Base-by-base conservation (phyloP, 2,888 invertebrate species). In the Penaeus monodon region DNA sequence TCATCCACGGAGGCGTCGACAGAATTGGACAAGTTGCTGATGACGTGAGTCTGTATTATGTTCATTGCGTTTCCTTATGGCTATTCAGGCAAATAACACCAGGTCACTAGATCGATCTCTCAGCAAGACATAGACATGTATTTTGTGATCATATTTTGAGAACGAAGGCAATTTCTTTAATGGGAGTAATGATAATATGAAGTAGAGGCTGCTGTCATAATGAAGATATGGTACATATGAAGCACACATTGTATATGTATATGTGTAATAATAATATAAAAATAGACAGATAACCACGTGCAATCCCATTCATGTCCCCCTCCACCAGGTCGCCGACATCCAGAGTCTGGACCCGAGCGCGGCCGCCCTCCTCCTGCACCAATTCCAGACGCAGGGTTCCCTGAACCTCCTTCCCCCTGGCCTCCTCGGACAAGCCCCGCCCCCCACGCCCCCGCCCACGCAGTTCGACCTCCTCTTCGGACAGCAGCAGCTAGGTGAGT, bases 331-430 rank as follows among this genome's bases (percentile, higher is more conserved):
- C 33, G 14, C 82, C 24, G 78, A 84, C 44, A 12, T 65, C 66
- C 84, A 77, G 76, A 78, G 12, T 44, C 65, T 78, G 12, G 78
- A 77, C 29, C 57, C 66, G 22, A 76, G 29, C 22, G 17, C 66
- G 22, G 33, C 66, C 8, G 63, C 84, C n/a, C n/a, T 65, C 12
- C 66, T 78, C 4, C 22, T 84, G 22, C 29, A 78, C 66, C 84
- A 66, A 22, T 49, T 84, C 44, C 84, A 84, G 49, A 78, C 66
- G 3, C 84, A 84, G 33, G 77, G 77, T 29, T 0, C 20, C n/a
- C 1, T 29, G 38, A 76, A 44, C 22, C 44, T 77, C 49, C 63
- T 84, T 1, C 66, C 77, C 3, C 38, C 27, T 6, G 38, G 38
- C 66, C 66, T 81, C 44, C n/a, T 64, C 79, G 64, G 57, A 63